A percentile compares a stretch with the other conserved stretches of the same genome.
Conservation (phyloP, 2,797 vertebrate species). For the Psittacula derbiana region DNA sequence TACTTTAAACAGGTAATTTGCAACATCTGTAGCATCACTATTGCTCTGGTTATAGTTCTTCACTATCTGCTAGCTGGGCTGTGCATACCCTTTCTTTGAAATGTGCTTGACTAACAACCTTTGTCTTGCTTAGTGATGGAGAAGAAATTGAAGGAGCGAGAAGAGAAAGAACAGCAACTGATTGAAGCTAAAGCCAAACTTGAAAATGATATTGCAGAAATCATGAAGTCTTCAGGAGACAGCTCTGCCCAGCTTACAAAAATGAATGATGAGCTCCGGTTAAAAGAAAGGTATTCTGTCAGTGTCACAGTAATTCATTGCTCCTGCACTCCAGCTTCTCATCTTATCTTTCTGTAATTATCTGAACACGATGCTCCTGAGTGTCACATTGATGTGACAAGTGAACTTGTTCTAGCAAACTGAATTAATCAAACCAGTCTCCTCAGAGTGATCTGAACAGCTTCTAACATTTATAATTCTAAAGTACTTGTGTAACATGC, state of each 20-base stretch:
- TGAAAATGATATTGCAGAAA: conserved; percentile 89
- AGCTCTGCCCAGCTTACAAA: conserved; percentile 89
- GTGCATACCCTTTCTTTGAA: background rate
- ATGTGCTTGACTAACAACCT: background rate
- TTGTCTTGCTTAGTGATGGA: conserved; percentile 81
- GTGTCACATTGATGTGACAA: background rate
- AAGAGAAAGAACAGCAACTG: conserved; percentile 86
- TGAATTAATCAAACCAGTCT: background rate
- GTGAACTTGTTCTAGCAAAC: background rate
- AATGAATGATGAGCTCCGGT: conserved; percentile 89
- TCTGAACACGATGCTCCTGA: background rate
- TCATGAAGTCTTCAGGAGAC: conserved; percentile 93
- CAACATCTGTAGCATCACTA: background rate
- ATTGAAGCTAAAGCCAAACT: conserved; percentile 88
- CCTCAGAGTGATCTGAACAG: background rate
- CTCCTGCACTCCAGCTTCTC: background rate
- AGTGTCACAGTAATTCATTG: background rate
- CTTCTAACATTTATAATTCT: background rate
- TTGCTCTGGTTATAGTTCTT: background rate
- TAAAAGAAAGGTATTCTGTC: conserved; percentile 86
- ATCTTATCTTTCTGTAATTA: background rate
- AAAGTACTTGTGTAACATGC: background rate
- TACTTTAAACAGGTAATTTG: background rate
- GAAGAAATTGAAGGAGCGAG: conserved; percentile 83
- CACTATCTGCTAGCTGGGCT: background rate